A percentile compares a stretch with the other conserved stretches of the same genome.
Conservation (phyloP, 2,888 invertebrate genomes). For the Hartigia nigra region DNA sequence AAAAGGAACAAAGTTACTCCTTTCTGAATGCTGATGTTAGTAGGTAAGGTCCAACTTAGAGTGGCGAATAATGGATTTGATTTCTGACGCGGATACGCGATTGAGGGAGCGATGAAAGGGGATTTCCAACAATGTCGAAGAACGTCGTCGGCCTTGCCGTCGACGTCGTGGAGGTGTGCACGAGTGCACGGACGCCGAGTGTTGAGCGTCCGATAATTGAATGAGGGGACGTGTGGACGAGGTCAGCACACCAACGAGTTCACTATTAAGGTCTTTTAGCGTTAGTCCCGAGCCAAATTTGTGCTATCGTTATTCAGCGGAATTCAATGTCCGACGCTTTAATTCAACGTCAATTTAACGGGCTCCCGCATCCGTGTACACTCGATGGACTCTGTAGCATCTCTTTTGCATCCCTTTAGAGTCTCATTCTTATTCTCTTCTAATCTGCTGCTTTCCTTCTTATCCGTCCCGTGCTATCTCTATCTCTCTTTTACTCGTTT, state of each 20-base stretch:
- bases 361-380: background rate
- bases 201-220: constrained; percentile 52
- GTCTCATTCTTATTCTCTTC: background rate
- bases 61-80: constrained; percentile 19
- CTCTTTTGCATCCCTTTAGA: background rate
- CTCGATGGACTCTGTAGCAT: background rate
- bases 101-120: constrained; percentile 29
- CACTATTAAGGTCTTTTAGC: constrained; percentile 42
- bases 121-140: constrained; percentile 12
- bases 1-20: background rate
- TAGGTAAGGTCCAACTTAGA: background rate
- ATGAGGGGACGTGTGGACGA: constrained; percentile 52
- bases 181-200: constrained; percentile 17
- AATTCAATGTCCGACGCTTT: constrained; percentile 24
- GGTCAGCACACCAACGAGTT: constrained; percentile 48
- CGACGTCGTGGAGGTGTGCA: background rate
- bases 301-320: constrained; percentile 44
- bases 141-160: background rate
- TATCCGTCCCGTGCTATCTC: background rate
- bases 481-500: background rate
- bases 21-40: background rate
- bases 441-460: background rate
- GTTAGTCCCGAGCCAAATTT: constrained; percentile 21
- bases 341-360: constrained; percentile 11
- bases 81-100: constrained; percentile 14